Conservation (phyloP, 2,113 vertebrate genomes). For the Antigone vipio region DNA sequence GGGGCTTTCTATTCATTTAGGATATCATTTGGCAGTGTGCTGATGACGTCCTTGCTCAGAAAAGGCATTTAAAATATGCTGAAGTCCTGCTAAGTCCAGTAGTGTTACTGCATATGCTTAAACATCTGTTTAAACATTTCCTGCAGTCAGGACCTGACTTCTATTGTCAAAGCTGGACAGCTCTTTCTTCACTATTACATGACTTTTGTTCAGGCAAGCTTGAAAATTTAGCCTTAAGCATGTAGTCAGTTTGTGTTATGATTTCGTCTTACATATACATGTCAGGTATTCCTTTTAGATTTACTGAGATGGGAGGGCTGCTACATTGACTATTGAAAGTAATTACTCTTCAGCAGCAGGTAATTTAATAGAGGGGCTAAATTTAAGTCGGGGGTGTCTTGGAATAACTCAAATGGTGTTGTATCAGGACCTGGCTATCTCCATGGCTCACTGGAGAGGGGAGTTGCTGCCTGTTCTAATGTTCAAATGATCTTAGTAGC, state of each 20-base stretch:
- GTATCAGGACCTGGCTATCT: neutral
- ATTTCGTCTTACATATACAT: neutral
- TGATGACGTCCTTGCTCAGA: neutral
- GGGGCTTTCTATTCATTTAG: neutral
- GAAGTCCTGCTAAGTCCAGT: neutral
- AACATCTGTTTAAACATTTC: neutral
- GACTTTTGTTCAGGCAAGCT: neutral
- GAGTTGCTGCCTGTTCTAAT: neutral
- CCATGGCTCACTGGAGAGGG: accelerated
- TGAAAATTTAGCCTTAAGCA: neutral
- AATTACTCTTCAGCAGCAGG: neutral
- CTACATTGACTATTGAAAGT: neutral
- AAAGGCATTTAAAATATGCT: neutral
- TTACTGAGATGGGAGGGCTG: neutral
- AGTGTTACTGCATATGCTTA: neutral
- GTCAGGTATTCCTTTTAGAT: neutral
- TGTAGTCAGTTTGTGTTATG: neutral
- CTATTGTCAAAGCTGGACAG: neutral
- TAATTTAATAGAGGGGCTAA: neutral
- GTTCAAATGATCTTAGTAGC: neutral
- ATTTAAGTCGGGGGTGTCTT: neutral
- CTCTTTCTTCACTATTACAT: neutral
- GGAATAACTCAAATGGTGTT: neutral
- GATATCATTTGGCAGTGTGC: neutral
- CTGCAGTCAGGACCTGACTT: neutral